Base-by-base conservation (phyloP, 2,113 vertebrate species). In the Casuarius casuarius region DNA sequence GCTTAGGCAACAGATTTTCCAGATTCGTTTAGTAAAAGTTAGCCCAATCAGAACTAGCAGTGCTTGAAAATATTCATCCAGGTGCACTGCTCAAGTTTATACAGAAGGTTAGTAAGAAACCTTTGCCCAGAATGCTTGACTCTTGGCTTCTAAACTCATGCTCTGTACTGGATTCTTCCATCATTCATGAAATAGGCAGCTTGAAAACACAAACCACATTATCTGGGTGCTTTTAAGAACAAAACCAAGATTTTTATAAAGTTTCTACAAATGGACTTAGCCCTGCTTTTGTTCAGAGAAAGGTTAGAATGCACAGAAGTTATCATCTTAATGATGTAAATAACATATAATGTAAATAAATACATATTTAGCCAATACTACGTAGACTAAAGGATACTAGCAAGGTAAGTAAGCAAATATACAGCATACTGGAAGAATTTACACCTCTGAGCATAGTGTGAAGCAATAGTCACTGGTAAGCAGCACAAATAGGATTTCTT, bases 81-180 rank as follows among this genome's bases (percentile, higher is more conserved):
- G 22, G 19, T 81, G 51, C 76, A 82, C 42, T 1, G 0, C 35
- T 65, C 0, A 0, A 54, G 46, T 18, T 76, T 10, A 40, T 9
- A 44, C 4, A 74, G 25, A 29, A 31, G 4, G 38, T 52, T 7
- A 77, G 28, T 19, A 26, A 82, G 38, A 38, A 80, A 87, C 38
- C 16, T 66, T 63, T 71, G 59, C 76, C 20, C 28, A 84, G 10
- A 65, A 40, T 0, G 3, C 12, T 5, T 5, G 14, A 11, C 25
- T 52, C 25, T 11, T 18, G 13, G 25, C 28, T 72, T 71, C 26
- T 49, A 89, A 72, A 81, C 21, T 17, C 25, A 40, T 12, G 44
- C 12, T 38, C 38, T 33, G 28, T 83, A 18, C 17, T 54, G 8
- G 33, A 71, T 65, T 23, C 15, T 54, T 73, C 12, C 46, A 29